Conservation (phyloP, 2,797 vertebrate species). For the Scarus forsteni region DNA sequence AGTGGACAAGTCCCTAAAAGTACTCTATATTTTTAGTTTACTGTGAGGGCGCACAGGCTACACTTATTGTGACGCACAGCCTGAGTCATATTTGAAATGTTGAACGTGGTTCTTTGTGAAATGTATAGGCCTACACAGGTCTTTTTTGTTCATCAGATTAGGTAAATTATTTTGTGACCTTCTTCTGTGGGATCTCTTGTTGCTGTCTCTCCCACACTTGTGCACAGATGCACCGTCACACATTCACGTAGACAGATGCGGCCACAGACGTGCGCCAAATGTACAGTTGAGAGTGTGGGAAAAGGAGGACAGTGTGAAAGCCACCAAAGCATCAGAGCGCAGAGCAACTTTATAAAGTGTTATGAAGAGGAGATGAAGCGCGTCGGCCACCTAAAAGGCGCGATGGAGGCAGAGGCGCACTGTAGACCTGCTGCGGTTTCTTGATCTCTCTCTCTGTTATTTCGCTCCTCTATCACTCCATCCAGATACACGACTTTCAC, state of each 20-base stretch:
- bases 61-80: too few species aligned
- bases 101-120: not conserved
- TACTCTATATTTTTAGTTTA: too few species aligned
- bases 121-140: not conserved
- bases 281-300: conserved; percentile 71
- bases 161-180: conserved; percentile 28
- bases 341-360: conserved; percentile 55
- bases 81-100: too few species aligned
- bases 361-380: conserved; percentile 51
- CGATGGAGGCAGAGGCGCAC: conserved; percentile 20
- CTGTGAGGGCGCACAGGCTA: too few species aligned
- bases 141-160: not conserved
- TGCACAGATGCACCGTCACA: conserved; percentile 1
- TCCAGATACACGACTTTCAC: conserved; percentile 30
- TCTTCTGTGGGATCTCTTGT: conserved; percentile 4
- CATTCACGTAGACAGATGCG: conserved; percentile 31
- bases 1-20: too few species aligned
- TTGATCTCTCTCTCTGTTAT: conserved; percentile 1
- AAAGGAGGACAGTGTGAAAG: conserved; percentile 63
- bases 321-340: conserved; percentile 49
- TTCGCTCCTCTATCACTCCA: not conserved
- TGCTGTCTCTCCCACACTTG: conserved; percentile 17
- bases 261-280: conserved; percentile 68
- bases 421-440: conserved; percentile 60
- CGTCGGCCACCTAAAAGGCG: conserved; percentile 56